Evolutionary conservation across 64 coral and sea anemone species (phyloP).

Genomic region (Platygyra sinensis): DNA sequence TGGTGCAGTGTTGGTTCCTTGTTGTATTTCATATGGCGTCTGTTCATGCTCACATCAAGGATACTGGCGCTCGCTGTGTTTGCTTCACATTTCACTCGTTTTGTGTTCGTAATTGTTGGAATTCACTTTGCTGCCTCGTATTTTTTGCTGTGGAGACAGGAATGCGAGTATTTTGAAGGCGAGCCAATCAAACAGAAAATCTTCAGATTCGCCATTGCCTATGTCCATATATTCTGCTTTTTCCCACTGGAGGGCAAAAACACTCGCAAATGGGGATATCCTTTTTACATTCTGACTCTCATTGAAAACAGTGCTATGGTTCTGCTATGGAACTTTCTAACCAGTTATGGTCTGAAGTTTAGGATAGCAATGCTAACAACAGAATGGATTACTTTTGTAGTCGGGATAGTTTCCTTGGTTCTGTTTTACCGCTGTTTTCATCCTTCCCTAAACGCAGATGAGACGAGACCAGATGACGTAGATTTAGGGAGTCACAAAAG

Average conservation of each 20-base stretch:
- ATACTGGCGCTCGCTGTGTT: conserved; percentile 41
- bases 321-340: conserved; percentile 12
- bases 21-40: conserved; percentile 28
- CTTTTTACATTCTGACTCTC: conserved; percentile 1
- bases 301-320: conserved; percentile 27
- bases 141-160: conserved; percentile 18
- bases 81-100: conserved; percentile 31
- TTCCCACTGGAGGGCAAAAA: conserved; percentile 37
- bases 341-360: conserved; percentile 11
- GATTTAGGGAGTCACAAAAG: background rate
- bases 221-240: conserved; percentile 36
- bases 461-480: background rate
- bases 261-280: conserved; percentile 35
- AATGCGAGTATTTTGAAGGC: conserved; percentile 38
- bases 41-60: conserved; percentile 40
- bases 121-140: conserved; percentile 29
- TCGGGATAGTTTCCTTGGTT: background rate
- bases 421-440: conserved; percentile 42
- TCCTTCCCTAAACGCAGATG: background rate
- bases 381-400: conserved; percentile 4
- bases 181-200: conserved; percentile 17
- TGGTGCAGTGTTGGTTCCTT: conserved; percentile 20
- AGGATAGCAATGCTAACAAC: background rate
- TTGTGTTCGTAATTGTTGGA: conserved; percentile 26
- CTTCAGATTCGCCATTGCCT: conserved; percentile 34